Percentiles rank a stretch among this genome's conserved stretches.
Conservation (phyloP, 2,888 invertebrate species). For the Habrosyne pyritoides region DNA sequence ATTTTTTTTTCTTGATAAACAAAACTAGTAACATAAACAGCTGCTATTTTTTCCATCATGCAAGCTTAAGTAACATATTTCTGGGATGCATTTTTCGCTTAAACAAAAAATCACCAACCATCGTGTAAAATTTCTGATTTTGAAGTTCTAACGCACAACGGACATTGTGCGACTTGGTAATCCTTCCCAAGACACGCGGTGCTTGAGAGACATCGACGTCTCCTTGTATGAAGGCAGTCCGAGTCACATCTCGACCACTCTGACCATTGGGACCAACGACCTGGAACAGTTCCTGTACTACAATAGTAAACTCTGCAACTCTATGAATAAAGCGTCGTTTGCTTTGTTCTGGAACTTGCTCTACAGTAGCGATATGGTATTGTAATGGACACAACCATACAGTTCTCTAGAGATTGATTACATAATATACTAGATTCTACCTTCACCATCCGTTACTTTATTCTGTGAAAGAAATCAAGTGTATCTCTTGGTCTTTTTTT, state of each 20-base stretch:
- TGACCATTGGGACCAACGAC: conserved; percentile 94
- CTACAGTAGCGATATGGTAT: too few species aligned
- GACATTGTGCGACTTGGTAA: conserved; percentile 71
- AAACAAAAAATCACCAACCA: conserved; percentile 42
- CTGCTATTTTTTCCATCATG: too few species aligned
- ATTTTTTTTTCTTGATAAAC: too few species aligned
- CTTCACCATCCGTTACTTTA: too few species aligned
- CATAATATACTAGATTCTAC: too few species aligned
- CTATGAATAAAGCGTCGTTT: background rate
- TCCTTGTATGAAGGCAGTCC: conserved; percentile 93
- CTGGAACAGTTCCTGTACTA: conserved; percentile 52
- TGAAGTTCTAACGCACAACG: conserved; percentile 72
- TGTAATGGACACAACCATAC: too few species aligned
- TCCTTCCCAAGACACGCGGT: conserved; percentile 69
- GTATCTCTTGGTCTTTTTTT: too few species aligned
- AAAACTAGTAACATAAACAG: too few species aligned
- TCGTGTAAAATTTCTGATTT: conserved; percentile 67
- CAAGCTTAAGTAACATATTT: too few species aligned
- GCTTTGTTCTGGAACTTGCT: background rate
- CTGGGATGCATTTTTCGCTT: background rate
- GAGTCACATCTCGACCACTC: conserved; percentile 95
- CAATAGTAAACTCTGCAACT: background rate
- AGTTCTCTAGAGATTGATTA: too few species aligned
- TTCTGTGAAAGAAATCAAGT: too few species aligned
- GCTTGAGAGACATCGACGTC: conserved; percentile 87